Conservation (phyloP, 1,140 invertebrate species). For the Cardiocondyla obscurior region DNA sequence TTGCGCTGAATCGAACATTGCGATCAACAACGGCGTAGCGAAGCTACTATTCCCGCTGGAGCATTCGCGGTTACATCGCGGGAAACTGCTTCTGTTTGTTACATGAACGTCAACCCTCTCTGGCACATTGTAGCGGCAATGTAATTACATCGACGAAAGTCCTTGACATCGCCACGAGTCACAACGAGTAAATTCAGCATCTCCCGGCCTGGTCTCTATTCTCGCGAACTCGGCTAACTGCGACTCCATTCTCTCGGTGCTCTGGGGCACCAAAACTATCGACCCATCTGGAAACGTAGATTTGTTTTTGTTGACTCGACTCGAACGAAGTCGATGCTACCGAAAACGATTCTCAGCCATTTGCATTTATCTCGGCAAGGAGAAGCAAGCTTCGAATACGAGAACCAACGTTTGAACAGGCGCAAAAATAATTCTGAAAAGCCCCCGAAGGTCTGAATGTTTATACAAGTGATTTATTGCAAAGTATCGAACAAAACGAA, state of each 20-base stretch:
- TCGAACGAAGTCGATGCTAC: constrained; percentile 19
- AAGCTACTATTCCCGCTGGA: neutral
- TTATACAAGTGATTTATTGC: neutral
- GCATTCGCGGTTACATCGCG: neutral
- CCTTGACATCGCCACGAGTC: constrained; percentile 43
- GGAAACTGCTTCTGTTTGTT: constrained; percentile 6
- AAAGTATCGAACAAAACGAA: neutral
- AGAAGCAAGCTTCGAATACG: neutral
- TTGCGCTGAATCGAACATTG: neutral
- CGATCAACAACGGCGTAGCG: neutral
- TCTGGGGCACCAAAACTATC: constrained; percentile 41
- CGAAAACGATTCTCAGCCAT: constrained; percentile 4
- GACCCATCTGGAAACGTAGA: constrained; percentile 20
- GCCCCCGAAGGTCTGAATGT: neutral
- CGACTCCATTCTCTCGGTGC: neutral
- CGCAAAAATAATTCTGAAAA: neutral
- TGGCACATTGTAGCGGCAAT: constrained; percentile 1
- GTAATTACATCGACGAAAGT: constrained; percentile 53
- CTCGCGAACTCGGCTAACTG: constrained; percentile 28
- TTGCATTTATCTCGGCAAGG: constrained; percentile 10
- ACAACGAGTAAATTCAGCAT: constrained; percentile 21
- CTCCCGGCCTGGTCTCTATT: constrained; percentile 6
- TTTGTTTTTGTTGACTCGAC: constrained; percentile 43
- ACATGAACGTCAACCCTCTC: neutral
- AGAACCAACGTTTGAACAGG: neutral